Evolutionary conservation across 1,140 invertebrate genomes (phyloP), one percentile per base, ranked within the genome.

Genomic region (Lysiphlebus fabarum): DNA sequence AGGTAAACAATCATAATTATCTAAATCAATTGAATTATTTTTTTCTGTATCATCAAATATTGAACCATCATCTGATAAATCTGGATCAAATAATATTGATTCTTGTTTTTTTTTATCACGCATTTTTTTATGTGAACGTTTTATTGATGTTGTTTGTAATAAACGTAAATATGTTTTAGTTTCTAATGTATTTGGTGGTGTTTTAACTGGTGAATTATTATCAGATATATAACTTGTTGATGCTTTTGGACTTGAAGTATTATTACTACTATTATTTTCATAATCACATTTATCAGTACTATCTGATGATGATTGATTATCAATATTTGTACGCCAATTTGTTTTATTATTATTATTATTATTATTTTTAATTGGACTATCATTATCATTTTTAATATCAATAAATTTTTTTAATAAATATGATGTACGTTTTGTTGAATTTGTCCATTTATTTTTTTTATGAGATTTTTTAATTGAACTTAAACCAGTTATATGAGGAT

Each of bases 381-480:
- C 14, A 36, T 38, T 37, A 41, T 3, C n/a, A 41, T 45, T 9
- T n/a, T 54, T 37, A 43, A 33, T 41, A 2, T 49, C 42, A 10
- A 47, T 17, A 9, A n/a, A 45, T 41, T 53, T 9, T 55, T 14
- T n/a, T 44, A 37, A 8, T 51, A 53, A 10, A 48, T 53, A 37
- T 42, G 42, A 7, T 47, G 37, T 34, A 53, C 62, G 57, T 33
- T 36, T 55, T 45, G 38, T 42, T 17, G 48, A 38, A 36, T 56
- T 65, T 3, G 49, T 51, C 26, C 65, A 62, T 56, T 77, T 77
- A 44, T 75, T 69, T 55, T 77, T 77, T 37, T 66, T 75, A 51
- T 77, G 75, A 0, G 75, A 77, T 55, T 68, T 73, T 54, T 77
- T 77, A 14, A 77, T 76, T 0, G 75, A 76, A 56, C 71, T 68